Percentiles rank a stretch among this genome's conserved stretches.
Evolutionary conservation across 2,888 invertebrate genomes (phyloP).

Genomic region (Griposia aprilina): DNA sequence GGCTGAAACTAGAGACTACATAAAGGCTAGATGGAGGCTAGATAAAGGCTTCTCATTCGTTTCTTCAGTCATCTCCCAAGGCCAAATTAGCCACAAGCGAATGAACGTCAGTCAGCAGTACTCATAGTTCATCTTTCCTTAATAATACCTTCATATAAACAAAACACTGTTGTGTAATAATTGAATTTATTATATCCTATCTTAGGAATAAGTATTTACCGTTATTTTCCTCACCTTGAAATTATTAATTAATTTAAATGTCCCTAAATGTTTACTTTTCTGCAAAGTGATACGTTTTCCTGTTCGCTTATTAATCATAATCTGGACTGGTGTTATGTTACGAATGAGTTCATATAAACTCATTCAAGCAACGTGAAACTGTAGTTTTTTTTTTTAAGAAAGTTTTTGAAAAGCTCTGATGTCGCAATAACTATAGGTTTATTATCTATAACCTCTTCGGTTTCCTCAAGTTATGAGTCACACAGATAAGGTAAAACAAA

Average conservation of each 20-base stretch:
- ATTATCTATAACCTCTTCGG: not conserved
- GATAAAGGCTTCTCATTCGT: not conserved
- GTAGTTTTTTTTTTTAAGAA: not conserved
- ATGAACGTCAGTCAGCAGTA: not conserved
- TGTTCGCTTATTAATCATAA: slow-evolving; percentile 12
- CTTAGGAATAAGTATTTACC: not conserved
- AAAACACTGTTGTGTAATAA: not conserved
- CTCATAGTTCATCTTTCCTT: not conserved
- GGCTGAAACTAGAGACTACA: not conserved
- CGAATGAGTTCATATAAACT: not conserved
- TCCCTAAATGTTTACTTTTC: not conserved
- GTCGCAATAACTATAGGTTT: slow-evolving; percentile 1
- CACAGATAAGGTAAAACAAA: slow-evolving; percentile 1
- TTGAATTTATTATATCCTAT: not conserved
- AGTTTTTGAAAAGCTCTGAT: too few relatives aligned
- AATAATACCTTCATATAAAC: not conserved
- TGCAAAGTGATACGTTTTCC: slow-evolving; percentile 16
- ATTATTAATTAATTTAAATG: not conserved
- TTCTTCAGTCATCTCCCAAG: not conserved
- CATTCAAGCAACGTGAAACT: not conserved
- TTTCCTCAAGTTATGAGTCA: not conserved
- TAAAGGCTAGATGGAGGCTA: not conserved
- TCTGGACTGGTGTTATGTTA: not conserved
- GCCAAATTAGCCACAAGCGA: not conserved
- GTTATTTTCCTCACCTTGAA: not conserved